Evolutionary conservation across 2,888 invertebrate genomes (phyloP), one percentile per base, ranked within the genome.

Genomic region (Tetranychus piercei): DNA sequence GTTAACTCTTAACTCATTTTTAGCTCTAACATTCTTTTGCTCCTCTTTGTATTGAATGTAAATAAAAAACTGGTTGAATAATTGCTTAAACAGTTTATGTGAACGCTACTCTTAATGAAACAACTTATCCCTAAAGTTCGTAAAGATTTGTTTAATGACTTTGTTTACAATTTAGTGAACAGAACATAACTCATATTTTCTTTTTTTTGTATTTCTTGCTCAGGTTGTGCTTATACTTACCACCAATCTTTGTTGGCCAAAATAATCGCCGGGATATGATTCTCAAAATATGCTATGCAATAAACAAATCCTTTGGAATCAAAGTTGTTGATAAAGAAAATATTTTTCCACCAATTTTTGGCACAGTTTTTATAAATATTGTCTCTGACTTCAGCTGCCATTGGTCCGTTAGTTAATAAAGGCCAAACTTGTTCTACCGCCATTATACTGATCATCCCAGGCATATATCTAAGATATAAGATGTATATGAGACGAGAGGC

Each of bases 311-410:
- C 15, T 1, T 5, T 55, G 55, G 9, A 55, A 34, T 72, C 72
- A 15, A 44, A 72, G 43, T 72, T 72, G 72, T 72, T 72, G 23
- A 72, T 43, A 6, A 72, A 45, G 1, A 72, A 15, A 7, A 72
- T 15, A 72, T 72, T 72, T 20, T 72, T 72, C 72, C 72, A 72
- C 72, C 72, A 72, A 43, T 72, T 72, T 15, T 44, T 72, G 18
- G 5, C 72, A 20, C 72, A 72, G 43, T 72, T 72, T 6, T 6
- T 11, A 11, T 44, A 44, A 18, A 72, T 34, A 43, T 72, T 72
- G 7, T 44, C 45, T 18, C 44, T 15, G 11, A 72, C 44, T 43
- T 72, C 72, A 6, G 72, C 20, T 5, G 34, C 18, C 72, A 72
- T 72, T n/a, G 72, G 72, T 11, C 72, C 72, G 44, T 20, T 44